Evolutionary conservation across 1,140 invertebrate genomes (phyloP).

Genomic region (Polyergus mexicanus): DNA sequence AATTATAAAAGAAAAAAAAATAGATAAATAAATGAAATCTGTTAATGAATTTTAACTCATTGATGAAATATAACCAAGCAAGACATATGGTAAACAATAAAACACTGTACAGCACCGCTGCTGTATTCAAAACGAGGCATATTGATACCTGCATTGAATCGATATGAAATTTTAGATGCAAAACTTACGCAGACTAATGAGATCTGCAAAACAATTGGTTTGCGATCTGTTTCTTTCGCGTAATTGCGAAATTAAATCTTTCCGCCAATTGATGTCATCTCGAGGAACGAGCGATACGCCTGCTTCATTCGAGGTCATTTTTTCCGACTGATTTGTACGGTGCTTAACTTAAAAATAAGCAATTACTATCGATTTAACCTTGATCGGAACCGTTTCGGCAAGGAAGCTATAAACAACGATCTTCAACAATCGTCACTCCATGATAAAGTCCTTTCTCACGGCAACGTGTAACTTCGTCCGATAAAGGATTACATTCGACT

Average conservation of each 20-base stretch:
- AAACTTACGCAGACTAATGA: constrained; percentile 88
- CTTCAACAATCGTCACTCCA: constrained; percentile 50
- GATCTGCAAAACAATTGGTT: constrained; percentile 88
- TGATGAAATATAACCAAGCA: neutral
- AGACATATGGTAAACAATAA: constrained; percentile 27
- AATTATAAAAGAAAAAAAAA: neutral
- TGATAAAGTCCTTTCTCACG: neutral
- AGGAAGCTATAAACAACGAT: constrained; percentile 39
- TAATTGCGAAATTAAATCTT: constrained; percentile 87
- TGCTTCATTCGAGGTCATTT: constrained; percentile 79
- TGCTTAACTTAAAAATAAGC: neutral
- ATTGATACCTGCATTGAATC: neutral
- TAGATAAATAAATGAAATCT: neutral
- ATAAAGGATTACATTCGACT: constrained; percentile 33
- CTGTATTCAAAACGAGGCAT: neutral
- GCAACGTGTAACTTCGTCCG: constrained; percentile 2
- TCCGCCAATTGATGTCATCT: constrained; percentile 86
- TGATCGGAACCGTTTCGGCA: constrained; percentile 51
- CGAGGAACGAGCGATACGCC: constrained; percentile 70
- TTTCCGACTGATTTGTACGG: constrained; percentile 14
- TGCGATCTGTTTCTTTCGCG: constrained; percentile 88
- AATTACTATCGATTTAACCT: constrained; percentile 58
- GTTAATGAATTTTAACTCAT: neutral
- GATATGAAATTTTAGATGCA: neutral
- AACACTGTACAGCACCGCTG: neutral